Evolutionary conservation across 2,888 invertebrate species (phyloP), one percentile per base, ranked within the genome.

Genomic region (Meghimatium bilineatum): DNA sequence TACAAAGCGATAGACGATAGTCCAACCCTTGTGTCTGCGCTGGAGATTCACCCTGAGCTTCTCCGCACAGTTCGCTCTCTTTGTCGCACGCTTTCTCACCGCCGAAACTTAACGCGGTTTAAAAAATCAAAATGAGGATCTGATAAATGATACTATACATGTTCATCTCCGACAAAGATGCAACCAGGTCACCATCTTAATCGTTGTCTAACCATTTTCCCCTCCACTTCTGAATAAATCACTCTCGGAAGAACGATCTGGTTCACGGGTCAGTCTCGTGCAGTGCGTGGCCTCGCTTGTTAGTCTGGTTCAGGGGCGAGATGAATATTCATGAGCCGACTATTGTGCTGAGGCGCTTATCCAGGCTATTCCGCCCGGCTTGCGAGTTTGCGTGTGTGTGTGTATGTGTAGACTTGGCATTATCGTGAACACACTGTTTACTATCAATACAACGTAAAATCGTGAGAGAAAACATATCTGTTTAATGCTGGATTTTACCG

Each of bases 261-360:
- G 86, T 82, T 86, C 84, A 86, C 84, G 84, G 86, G 85, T 86
- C 86, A 86, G 84, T 76, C 83, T 76, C 85, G 85, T 85, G 80
- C 85, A 85, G 86, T 86, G 85, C 85, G 80, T 69, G 44, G 82
- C 72, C 63, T 36, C 84, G 80, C 84, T 78, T 83, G 80, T 80
- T 79, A 86, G 82, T 82, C 86, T 86, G 74, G 86, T 78, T 85
- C 81, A 79, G 84, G 86, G 84, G 80, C 86, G 6, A 36, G 44
- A 83, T 86, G 85, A 84, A 86, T 86, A 86, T 86, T 82, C 86
- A 86, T 85, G 80, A 79, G 66, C 78, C 63, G 80, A 75, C 82
- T 87, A 87, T 87, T 87, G 87, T 87, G 87, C 87, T 86, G 86
- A 87, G 84, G 82, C 87, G 72, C 72, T 72, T 44, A 72, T 72